Percentiles rank a stretch among this genome's conserved stretches.
Conservation (phyloP, 2,888 invertebrate genomes). For the Nomada lathburiana region DNA sequence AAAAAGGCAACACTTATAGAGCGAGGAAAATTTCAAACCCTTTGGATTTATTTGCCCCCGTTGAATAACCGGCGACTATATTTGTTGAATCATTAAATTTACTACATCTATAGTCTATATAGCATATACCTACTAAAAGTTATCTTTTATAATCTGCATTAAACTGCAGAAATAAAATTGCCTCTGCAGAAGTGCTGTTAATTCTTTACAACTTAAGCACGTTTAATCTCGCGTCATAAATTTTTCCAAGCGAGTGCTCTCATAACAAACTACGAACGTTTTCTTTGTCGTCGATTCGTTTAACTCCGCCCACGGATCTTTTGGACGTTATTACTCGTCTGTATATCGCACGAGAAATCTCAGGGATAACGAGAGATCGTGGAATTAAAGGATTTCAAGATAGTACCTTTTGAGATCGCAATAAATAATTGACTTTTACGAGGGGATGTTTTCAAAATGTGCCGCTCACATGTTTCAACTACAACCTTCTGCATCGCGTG, state of each 20-base stretch:
- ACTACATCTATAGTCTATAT: no score
- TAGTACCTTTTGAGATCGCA: constrained; percentile 28
- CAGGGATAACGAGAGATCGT: constrained; percentile 47
- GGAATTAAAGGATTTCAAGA: constrained; percentile 57
- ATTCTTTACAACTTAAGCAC: background rate
- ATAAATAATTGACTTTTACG: constrained; percentile 41
- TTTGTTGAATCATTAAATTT: no score
- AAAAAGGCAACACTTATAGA: no score
- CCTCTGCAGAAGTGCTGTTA: background rate
- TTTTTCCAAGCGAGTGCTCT: background rate
- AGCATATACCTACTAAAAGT: no score
- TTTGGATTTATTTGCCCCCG: no score
- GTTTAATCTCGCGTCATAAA: constrained; percentile 8
- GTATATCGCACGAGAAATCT: constrained; percentile 61
- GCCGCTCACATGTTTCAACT: background rate
- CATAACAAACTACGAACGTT: constrained; percentile 21
- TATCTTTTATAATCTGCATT: no score
- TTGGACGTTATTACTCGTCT: constrained; percentile 20
- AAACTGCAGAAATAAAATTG: background rate
- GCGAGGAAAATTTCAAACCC: no score
- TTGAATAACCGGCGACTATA: no score
- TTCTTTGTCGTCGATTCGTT: constrained; percentile 43
- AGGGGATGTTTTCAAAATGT: background rate
- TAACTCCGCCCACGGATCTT: constrained; percentile 22
- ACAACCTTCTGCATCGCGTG: background rate